Conservation (phyloP, 30 jellyfish, hydroid and myxozoan genomes). For the Rhopilema esculentum region DNA sequence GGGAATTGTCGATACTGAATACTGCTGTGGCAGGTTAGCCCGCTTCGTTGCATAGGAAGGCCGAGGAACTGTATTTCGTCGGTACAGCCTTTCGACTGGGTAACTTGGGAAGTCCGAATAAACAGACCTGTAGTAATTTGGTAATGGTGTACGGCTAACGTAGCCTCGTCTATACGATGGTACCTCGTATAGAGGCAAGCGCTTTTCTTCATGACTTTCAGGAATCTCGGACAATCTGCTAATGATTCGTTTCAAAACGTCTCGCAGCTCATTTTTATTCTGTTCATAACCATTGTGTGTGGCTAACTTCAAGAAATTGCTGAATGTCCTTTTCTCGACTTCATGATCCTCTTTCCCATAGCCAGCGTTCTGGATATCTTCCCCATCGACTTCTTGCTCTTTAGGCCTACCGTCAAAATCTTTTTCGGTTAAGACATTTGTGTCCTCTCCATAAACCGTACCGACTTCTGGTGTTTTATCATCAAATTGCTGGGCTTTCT, state of each 20-base stretch:
- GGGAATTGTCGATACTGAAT: neutral
- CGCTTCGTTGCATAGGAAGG: neutral
- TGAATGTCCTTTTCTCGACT: slow-evolving; percentile 48
- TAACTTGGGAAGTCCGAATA: neutral
- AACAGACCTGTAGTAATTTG: slow-evolving; percentile 25
- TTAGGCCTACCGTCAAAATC: slow-evolving; percentile 7
- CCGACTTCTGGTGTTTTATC: slow-evolving; percentile 70
- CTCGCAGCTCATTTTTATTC: slow-evolving; percentile 27
- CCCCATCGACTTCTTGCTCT: slow-evolving; percentile 31
- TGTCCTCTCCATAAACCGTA: slow-evolving; percentile 46
- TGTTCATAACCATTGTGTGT: slow-evolving; percentile 22
- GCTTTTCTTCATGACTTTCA: neutral
- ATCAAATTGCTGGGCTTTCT: neutral
- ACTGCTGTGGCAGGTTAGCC: slow-evolving; percentile 10
- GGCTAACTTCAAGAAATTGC: slow-evolving; percentile 4
- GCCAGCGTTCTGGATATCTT: slow-evolving; percentile 26
- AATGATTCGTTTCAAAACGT: slow-evolving; percentile 38
- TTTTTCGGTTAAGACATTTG: slow-evolving; percentile 9
- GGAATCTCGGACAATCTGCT: slow-evolving; percentile 46
- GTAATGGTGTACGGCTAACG: neutral
- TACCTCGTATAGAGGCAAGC: neutral
- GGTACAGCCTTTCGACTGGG: slow-evolving; percentile 27
- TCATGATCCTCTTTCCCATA: slow-evolving; percentile 27
- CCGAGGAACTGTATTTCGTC: slow-evolving; percentile 19
- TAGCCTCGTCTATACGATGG: slow-evolving; percentile 44